A percentile compares a stretch with the other conserved stretches of the same genome.
Evolutionary conservation across 2,113 vertebrate species (phyloP).

Genomic region (Pelusios castaneus): DNA sequence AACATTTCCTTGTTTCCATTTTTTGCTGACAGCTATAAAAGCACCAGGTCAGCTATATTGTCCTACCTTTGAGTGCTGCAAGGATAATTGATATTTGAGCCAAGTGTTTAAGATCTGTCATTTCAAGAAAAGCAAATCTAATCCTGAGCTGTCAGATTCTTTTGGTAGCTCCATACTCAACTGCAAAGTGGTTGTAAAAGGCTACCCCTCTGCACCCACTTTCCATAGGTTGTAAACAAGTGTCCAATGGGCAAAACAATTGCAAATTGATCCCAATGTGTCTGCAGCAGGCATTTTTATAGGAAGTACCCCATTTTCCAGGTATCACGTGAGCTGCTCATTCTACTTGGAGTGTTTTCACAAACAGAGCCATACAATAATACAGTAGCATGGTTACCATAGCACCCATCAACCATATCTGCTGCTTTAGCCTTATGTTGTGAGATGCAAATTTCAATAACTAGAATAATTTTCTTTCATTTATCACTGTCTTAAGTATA

Average conservation of each 20-base stretch:
- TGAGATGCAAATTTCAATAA: constrained; percentile 5
- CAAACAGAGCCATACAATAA: neutral
- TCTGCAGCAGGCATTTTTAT: neutral
- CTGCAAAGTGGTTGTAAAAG: neutral
- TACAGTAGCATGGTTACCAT: constrained; percentile 46
- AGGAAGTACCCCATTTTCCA: neutral
- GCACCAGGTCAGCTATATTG: neutral
- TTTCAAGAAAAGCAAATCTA: neutral
- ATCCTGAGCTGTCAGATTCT: neutral
- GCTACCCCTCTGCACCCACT: neutral
- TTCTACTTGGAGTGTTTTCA: neutral
- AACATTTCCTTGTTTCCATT: neutral
- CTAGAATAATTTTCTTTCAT: neutral
- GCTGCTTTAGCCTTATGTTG: neutral
- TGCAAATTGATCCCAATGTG: neutral
- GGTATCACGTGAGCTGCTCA: neutral
- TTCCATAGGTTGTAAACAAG: neutral
- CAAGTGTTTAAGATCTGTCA: neutral
- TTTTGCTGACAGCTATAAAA: neutral
- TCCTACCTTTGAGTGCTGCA: neutral
- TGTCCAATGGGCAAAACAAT: neutral
- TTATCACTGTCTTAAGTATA: neutral
- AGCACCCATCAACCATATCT: constrained; percentile 35
- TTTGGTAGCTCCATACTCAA: neutral
- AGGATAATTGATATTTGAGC: neutral